Evolutionary conservation across 2,888 invertebrate species (phyloP).

Genomic region (Nysson spinosus): DNA sequence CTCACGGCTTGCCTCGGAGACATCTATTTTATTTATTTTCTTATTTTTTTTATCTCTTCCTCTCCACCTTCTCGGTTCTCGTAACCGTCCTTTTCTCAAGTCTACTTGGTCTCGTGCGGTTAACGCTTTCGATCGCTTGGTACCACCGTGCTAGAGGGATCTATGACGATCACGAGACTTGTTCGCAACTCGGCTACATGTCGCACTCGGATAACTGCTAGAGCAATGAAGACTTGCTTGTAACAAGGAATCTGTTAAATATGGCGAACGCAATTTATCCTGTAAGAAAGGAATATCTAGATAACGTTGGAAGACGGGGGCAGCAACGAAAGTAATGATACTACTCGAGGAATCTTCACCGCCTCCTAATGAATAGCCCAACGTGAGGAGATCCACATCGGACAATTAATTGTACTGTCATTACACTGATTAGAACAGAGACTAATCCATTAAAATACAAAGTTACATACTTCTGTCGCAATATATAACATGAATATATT

Average conservation of each 20-base stretch:
- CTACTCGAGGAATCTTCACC: too few relatives aligned
- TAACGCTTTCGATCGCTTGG: slow-evolving; percentile 38
- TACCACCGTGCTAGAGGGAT: slow-evolving; percentile 15
- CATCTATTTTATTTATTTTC: slow-evolving; percentile 74
- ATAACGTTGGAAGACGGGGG: not conserved
- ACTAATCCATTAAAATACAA: too few relatives aligned
- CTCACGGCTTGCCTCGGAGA: slow-evolving; percentile 68
- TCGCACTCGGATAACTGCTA: not conserved
- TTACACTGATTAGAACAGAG: too few relatives aligned
- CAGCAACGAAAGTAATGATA: too few relatives aligned
- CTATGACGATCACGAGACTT: not conserved
- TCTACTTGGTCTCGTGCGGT: slow-evolving; percentile 17
- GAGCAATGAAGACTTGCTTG: not conserved
- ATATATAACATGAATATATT: too few relatives aligned
- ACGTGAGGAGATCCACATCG: too few relatives aligned
- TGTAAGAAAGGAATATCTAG: not conserved
- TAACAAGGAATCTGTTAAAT: not conserved
- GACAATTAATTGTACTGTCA: too few relatives aligned
- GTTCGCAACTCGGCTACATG: not conserved
- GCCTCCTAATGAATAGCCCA: too few relatives aligned
- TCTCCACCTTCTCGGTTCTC: slow-evolving; percentile 23
- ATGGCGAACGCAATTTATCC: not conserved
- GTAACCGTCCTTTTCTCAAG: slow-evolving; percentile 16
- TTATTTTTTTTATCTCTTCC: slow-evolving; percentile 56
- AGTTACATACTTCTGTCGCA: too few relatives aligned